phyloP scores from a whole-genome alignment of 1,140 invertebrate genomes.

The Drosophila teissieri region DNA sequence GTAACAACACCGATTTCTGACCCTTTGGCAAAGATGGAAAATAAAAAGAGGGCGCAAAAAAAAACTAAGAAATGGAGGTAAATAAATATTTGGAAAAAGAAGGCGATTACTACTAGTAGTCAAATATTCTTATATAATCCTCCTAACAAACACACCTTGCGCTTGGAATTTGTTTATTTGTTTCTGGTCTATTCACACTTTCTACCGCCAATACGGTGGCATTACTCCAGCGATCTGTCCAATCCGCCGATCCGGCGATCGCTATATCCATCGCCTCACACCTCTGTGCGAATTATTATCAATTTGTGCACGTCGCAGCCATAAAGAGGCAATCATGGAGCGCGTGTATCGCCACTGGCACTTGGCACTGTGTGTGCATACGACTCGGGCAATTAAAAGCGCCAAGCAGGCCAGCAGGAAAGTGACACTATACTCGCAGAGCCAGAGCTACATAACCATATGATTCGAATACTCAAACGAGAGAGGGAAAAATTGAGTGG shows the following conservation, averaged over 20 bases:
- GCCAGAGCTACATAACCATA: conserved; percentile 25
- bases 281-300: conserved; percentile 69
- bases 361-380: conserved; percentile 51
- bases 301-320: conserved; percentile 78
- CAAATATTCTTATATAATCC: conserved; percentile 48
- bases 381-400: conserved; percentile 47
- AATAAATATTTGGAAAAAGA: background rate
- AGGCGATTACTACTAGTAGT: conserved; percentile 1
- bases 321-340: conserved; percentile 68
- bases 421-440: conserved; percentile 8
- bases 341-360: conserved; percentile 35
- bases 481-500: background rate
- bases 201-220: conserved; percentile 50
- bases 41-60: background rate
- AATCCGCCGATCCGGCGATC: background rate
- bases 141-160: conserved; percentile 33
- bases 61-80: background rate
- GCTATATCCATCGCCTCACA: conserved; percentile 40
- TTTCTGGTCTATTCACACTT: conserved; percentile 51
- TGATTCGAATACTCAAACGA: background rate
- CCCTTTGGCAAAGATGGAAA: background rate
- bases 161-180: background rate
- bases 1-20: conserved; percentile 21
- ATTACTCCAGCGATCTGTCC: conserved; percentile 14
- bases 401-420: conserved; percentile 27